phyloP scores from a whole-genome alignment of 2,113 vertebrate species.

The Hemiprocne comata region DNA sequence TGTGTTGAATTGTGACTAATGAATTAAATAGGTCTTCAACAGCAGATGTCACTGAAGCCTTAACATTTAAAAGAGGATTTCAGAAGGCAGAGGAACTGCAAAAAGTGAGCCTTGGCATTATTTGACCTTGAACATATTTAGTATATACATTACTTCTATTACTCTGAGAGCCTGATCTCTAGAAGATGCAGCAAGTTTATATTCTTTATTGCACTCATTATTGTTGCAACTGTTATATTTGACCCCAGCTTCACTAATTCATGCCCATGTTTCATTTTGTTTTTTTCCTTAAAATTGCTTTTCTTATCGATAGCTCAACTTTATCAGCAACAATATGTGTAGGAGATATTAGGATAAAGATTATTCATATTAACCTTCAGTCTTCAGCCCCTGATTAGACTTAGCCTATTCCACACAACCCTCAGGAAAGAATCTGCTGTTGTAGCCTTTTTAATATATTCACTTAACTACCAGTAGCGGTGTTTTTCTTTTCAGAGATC shows the following conservation, averaged over 20 bases:
- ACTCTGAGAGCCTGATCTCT: neutral
- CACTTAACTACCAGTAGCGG: neutral
- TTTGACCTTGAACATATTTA: neutral
- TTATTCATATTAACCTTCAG: neutral
- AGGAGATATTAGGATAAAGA: neutral
- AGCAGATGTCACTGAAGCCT: conserved; percentile 52
- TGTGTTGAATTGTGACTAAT: neutral
- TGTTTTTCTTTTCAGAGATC: neutral
- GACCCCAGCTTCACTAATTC: neutral
- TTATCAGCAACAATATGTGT: neutral
- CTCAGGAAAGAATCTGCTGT: neutral
- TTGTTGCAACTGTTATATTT: neutral
- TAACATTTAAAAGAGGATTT: conserved; percentile 4
- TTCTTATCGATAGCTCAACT: neutral
- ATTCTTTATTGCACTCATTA: neutral
- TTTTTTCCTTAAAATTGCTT: neutral
- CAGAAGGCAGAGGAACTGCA: neutral
- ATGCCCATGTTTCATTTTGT: neutral
- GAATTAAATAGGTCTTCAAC: conserved; percentile 13
- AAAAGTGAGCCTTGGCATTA: neutral
- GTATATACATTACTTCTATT: neutral
- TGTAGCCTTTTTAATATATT: neutral
- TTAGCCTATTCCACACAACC: neutral
- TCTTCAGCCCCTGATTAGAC: neutral
- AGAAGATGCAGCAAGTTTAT: neutral